Evolutionary conservation across 2,888 invertebrate species (phyloP).

Genomic region (Drosophila rubida): DNA sequence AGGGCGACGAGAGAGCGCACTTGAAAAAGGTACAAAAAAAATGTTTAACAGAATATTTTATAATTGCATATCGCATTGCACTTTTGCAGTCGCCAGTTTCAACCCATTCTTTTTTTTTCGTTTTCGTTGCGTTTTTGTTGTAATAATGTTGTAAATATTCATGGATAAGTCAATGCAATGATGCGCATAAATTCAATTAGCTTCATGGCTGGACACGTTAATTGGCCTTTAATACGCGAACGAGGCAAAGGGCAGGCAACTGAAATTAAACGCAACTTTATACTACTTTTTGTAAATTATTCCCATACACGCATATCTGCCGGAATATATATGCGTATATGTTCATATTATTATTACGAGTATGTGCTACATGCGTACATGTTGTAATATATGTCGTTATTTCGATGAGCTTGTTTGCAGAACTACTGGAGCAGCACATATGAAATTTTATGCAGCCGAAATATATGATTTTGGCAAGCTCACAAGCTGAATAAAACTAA

Average conservation of each 20-base stretch:
- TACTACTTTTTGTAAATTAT: neutral
- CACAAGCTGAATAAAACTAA: slow-evolving; percentile 11
- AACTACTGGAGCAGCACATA: slow-evolving; percentile 20
- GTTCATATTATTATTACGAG: neutral
- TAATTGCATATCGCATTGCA: slow-evolving; percentile 31
- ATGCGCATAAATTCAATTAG: slow-evolving; percentile 66
- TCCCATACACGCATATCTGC: neutral
- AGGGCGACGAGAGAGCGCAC: neutral
- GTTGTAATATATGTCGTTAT: neutral
- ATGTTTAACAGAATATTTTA: neutral
- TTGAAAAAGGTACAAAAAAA: neutral
- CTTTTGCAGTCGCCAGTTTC: neutral
- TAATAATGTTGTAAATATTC: slow-evolving; percentile 32
- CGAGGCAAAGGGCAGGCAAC: neutral
- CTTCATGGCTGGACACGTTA: slow-evolving; percentile 57
- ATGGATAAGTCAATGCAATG: slow-evolving; percentile 44
- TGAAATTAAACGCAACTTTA: slow-evolving; percentile 3
- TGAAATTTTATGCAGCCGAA: slow-evolving; percentile 5
- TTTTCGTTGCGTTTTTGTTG: slow-evolving; percentile 26
- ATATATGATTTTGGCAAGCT: slow-evolving; percentile 15
- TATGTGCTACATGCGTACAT: neutral
- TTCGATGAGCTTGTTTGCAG: neutral
- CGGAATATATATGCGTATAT: neutral
- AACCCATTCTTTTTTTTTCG: neutral
- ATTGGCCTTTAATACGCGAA: slow-evolving; percentile 61